Evolutionary conservation across 2,888 invertebrate species (phyloP), one percentile per base, ranked within the genome.

Genomic region (Pardosa pseudoannulata): DNA sequence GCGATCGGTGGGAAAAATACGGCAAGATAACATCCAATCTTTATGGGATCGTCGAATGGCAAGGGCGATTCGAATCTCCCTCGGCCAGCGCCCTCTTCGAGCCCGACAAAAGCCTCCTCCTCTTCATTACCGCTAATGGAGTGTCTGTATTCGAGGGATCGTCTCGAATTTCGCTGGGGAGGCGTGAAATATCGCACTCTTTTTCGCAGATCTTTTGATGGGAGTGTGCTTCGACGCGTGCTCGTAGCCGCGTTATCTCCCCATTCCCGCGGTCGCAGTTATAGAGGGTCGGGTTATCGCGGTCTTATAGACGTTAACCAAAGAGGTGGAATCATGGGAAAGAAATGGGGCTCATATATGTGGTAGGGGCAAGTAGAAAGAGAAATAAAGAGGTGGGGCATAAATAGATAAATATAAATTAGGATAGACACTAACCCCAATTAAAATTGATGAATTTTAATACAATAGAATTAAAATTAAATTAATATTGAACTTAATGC

Each of bases 101-200:
- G 23, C 27, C 16, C 27, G 28, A 75, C 76, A 82, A 82, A 70
- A n/a, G 41, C 31, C 71, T 46, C 28, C 76, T 76, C 64, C 82
- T 71, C 75, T 82, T 82, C 82, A 82, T 82, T 82, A 82, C 76
- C 29, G 41, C 41, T 82, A 82, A 82, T 82, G 82, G 76, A 82
- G 64, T 71, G 23, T 46, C 31, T 31, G 50, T 31, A n/a, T 70
- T 82, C n/a, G 36, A 11, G 11, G 16, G 19, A 13, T 27, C 16
- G 36, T 32, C 73, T 80, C 80, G 36, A 68, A 73, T 80, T 80
- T 80, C 80, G 50, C 27, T 29, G 29, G 29, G 56, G 23, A 82
- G 82, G 82, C 71, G 82, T 82, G 82, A 76, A 82, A 64, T 64
- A 65, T 82, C 70, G 76, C 82, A 39, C 50, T 74, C 64, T 50